Evolutionary conservation across 2,797 vertebrate genomes (phyloP).

Genomic region (Cygnus olor): DNA sequence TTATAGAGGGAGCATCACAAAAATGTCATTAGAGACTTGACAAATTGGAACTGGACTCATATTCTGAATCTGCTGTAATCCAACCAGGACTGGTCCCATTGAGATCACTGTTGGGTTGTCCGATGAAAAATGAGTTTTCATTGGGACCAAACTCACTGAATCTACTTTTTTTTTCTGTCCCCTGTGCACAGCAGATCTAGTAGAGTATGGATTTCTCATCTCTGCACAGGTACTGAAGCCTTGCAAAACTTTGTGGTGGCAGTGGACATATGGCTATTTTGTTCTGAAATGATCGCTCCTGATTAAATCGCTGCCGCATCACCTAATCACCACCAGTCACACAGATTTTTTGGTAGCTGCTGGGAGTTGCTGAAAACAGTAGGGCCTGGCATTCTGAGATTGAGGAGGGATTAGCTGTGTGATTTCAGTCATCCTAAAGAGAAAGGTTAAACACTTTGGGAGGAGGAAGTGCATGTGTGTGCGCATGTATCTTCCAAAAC

Average conservation of each 20-base stretch:
- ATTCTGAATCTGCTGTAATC: not conserved
- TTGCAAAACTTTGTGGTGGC: not conserved
- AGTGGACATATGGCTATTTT: not conserved
- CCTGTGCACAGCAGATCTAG: not conserved
- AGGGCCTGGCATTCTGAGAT: slow-evolving; percentile 34
- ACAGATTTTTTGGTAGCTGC: not conserved
- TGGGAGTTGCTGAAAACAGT: not conserved
- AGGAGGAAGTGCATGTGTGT: not conserved
- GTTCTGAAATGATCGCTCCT: not conserved
- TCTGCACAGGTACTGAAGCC: not conserved
- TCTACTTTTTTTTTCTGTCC: not conserved
- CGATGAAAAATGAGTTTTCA: not conserved
- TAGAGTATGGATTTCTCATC: rapidly evolving
- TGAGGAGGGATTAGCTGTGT: slow-evolving; percentile 6
- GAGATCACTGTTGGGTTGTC: not conserved
- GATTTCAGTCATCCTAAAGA: slow-evolving; percentile 9
- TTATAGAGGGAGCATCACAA: not conserved
- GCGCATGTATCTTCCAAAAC: slow-evolving; percentile 40
- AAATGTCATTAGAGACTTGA: not conserved
- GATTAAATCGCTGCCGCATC: not conserved
- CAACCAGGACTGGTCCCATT: not conserved
- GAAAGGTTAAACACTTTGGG: slow-evolving; percentile 50
- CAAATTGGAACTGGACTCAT: not conserved
- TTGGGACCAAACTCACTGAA: not conserved
- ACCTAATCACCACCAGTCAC: not conserved